A percentile compares a stretch with the other conserved stretches of the same genome.
phyloP scores from a whole-genome alignment of 2,797 vertebrate species.

The Eidolon dupreanum region DNA sequence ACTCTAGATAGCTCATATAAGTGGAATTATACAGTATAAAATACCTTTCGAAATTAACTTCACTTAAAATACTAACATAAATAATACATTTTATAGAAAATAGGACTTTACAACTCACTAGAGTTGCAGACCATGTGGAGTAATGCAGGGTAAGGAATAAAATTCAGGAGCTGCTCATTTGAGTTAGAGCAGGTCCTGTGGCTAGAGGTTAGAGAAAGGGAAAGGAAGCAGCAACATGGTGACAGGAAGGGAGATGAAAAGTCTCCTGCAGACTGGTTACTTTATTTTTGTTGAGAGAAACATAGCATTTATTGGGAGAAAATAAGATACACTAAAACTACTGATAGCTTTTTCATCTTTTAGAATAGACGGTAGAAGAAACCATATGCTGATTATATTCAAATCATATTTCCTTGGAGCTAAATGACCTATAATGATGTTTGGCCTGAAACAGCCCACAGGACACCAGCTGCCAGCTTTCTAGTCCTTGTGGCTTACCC shows the following conservation, averaged over 20 bases:
- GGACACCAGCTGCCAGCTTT: background rate
- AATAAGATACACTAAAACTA: background rate
- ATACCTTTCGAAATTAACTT: background rate
- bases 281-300: conserved; percentile 25
- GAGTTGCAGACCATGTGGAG: background rate
- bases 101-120: background rate
- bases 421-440: background rate
- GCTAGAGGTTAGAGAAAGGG: background rate
- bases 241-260: background rate
- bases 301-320: background rate
- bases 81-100: background rate
- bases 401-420: background rate
- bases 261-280: background rate
- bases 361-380: background rate
- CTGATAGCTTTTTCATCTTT: background rate
- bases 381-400: background rate
- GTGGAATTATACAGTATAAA: background rate
- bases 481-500: background rate
- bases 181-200: background rate
- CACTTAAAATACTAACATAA: conserved; percentile 1
- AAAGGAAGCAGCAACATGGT: background rate
- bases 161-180: background rate
- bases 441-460: background rate
- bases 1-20: background rate
- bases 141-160: background rate